Percentiles rank a stretch among this genome's conserved stretches.
Conservation (phyloP, 1,140 invertebrate genomes). For the Drosophila auraria region DNA sequence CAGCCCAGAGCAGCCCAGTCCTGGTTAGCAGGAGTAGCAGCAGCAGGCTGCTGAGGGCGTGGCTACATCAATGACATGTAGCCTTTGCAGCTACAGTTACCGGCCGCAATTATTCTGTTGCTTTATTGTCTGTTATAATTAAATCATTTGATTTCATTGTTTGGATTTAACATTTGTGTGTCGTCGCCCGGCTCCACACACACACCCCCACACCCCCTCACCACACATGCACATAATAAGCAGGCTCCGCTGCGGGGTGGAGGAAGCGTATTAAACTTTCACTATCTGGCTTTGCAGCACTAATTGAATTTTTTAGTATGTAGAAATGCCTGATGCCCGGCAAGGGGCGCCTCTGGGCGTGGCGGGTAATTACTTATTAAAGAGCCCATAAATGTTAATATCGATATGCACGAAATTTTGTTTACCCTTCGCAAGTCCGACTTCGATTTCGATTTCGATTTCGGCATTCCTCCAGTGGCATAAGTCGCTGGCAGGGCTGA, state of each 20-base stretch:
- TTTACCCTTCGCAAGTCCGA: conserved; percentile 11
- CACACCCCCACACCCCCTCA: not conserved
- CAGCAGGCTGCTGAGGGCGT: not conserved
- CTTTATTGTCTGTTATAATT: conserved; percentile 83
- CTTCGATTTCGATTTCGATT: not conserved
- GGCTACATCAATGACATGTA: conserved; percentile 13
- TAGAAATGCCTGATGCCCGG: conserved; percentile 10
- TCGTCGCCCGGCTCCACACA: conserved; percentile 9
- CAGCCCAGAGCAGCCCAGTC: too few species aligned
- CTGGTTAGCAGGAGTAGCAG: conserved; percentile 4
- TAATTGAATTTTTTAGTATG: conserved; percentile 75
- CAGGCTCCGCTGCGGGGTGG: conserved; percentile 1
- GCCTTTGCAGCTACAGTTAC: conserved; percentile 35
- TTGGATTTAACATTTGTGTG: conserved; percentile 71
- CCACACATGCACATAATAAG: not conserved
- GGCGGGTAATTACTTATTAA: conserved; percentile 72
- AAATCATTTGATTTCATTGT: conserved; percentile 81
- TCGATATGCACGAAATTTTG: conserved; percentile 46
- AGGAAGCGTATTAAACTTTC: conserved; percentile 65
- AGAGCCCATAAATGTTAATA: conserved; percentile 80
- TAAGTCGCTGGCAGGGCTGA: not conserved
- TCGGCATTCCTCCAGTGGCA: not conserved
- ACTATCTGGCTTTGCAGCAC: conserved; percentile 71
- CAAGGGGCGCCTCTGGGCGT: not conserved
- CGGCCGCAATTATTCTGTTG: conserved; percentile 75